Conservation (phyloP, 2,113 vertebrate genomes). For the Halcyon senegalensis region DNA sequence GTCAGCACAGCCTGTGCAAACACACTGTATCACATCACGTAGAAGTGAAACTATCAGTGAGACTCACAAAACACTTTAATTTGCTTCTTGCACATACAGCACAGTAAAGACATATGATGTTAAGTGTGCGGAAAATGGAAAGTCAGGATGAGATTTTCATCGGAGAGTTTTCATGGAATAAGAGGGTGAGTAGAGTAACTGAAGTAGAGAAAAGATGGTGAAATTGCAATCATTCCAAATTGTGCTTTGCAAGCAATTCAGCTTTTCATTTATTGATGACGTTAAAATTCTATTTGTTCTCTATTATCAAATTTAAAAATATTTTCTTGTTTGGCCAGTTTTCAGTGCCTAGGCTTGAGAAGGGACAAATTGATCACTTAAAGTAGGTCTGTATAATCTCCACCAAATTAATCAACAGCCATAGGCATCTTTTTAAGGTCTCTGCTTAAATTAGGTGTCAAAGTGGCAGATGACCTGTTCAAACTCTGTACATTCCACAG, state of each 20-base stretch:
- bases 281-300: background rate
- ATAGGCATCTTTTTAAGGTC: background rate
- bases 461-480: background rate
- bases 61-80: background rate
- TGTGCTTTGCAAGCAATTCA: background rate
- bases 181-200: background rate
- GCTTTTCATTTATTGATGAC: background rate
- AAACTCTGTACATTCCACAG: background rate
- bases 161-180: background rate
- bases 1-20: constrained; percentile 19
- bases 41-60: constrained; percentile 8
- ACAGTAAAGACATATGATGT: background rate
- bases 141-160: background rate
- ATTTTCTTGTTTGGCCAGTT: background rate
- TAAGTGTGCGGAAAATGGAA: background rate
- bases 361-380: background rate
- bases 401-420: background rate
- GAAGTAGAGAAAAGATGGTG: background rate
- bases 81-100: constrained; percentile 11
- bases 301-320: background rate
- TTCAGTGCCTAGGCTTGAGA: background rate
- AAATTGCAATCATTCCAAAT: background rate
- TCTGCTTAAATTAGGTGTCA: background rate
- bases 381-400: background rate
- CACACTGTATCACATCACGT: background rate